Conservation (phyloP, 1,140 invertebrate species). For the Psix sp. region DNA sequence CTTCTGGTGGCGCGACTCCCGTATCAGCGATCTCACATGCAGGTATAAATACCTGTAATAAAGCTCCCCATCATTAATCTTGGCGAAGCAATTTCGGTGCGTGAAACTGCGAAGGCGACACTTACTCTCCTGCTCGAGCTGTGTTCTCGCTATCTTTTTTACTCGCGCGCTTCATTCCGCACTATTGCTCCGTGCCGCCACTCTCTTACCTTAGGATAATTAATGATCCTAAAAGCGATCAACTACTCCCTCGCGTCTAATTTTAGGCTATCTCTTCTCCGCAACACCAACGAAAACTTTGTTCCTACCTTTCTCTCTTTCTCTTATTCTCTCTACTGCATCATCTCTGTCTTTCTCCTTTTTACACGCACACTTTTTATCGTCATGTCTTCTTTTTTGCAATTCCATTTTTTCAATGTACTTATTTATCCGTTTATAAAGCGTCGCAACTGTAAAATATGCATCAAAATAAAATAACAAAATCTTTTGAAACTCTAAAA, state of each 20-base stretch:
- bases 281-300: not conserved
- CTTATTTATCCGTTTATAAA: too few species aligned
- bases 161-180: constrained; percentile 36
- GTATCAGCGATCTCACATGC: constrained; percentile 46
- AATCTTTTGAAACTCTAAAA: too few species aligned
- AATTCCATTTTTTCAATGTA: too few species aligned
- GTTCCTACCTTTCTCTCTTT: not conserved
- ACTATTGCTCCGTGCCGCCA: constrained; percentile 53
- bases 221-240: constrained; percentile 75
- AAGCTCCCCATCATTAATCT: constrained; percentile 68
- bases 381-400: too few species aligned
- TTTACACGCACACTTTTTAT: not conserved
- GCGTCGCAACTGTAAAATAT: too few species aligned
- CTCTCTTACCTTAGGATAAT: constrained; percentile 68
- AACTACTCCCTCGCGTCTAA: constrained; percentile 71
- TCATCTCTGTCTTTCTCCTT: constrained; percentile 1
- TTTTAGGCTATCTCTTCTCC: constrained; percentile 58
- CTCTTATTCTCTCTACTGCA: constrained; percentile 8
- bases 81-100: constrained; percentile 69
- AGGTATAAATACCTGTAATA: constrained; percentile 70
- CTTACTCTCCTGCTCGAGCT: constrained; percentile 38
- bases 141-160: constrained; percentile 33
- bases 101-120: constrained; percentile 66
- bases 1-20: constrained; percentile 35
- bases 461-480: too few species aligned